Conservation (phyloP, 2,888 invertebrate genomes). For the Venusia cambrica region DNA sequence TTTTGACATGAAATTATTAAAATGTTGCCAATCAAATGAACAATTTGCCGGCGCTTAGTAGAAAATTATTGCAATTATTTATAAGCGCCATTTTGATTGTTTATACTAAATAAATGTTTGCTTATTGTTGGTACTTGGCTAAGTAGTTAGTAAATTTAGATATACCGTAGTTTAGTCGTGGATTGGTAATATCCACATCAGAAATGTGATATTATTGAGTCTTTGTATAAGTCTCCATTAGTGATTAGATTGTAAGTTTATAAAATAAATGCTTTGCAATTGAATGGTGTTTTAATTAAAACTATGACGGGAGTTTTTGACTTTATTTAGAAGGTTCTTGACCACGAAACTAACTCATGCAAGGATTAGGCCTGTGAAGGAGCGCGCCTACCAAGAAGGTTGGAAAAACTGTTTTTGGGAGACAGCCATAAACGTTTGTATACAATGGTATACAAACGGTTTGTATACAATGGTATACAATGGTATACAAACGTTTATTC, state of each 20-base stretch:
- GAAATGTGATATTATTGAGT: slow-evolving; percentile 87
- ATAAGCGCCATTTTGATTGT: slow-evolving; percentile 20
- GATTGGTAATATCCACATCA: slow-evolving; percentile 85
- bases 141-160: slow-evolving; percentile 38
- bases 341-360: too few species aligned
- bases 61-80: slow-evolving; percentile 6
- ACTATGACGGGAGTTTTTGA: too few species aligned
- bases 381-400: too few species aligned
- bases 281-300: slow-evolving; percentile 26
- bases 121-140: slow-evolving; percentile 60
- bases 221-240: slow-evolving; percentile 75
- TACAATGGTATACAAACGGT: too few species aligned
- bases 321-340: too few species aligned
- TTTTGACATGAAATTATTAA: slow-evolving; percentile 5
- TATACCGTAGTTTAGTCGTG: slow-evolving; percentile 55
- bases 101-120: too few species aligned
- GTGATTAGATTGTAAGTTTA: slow-evolving; percentile 52
- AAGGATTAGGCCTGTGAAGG: too few species aligned
- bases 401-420: too few species aligned
- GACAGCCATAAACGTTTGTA: too few species aligned
- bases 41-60: not conserved
- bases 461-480: too few species aligned
- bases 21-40: too few species aligned
- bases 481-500: too few species aligned
- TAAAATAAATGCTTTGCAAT: slow-evolving; percentile 56